Percentiles rank a stretch among this genome's conserved stretches.
Evolutionary conservation across 2,888 invertebrate genomes (phyloP).

Genomic region (Meganola albula): DNA sequence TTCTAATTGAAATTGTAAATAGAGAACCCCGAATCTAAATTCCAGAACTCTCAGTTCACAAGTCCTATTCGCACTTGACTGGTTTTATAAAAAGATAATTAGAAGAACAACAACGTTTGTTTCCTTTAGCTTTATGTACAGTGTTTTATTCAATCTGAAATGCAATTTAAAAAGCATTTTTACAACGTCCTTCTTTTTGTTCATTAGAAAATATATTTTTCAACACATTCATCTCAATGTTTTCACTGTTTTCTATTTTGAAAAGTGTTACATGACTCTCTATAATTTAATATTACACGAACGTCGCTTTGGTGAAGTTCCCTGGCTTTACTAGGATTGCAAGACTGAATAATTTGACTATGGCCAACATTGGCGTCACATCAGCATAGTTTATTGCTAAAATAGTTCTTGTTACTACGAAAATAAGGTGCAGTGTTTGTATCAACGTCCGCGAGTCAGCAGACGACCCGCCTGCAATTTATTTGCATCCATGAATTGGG

Average conservation of each 20-base stretch:
- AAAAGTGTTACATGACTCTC: constrained; percentile 64
- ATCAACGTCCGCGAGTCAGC: constrained; percentile 22
- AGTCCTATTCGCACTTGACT: too few relatives aligned
- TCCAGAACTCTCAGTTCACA: too few relatives aligned
- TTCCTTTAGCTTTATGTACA: too few relatives aligned
- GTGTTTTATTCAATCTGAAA: too few relatives aligned
- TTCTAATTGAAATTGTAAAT: too few relatives aligned
- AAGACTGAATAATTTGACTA: constrained; percentile 74
- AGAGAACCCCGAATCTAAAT: too few relatives aligned
- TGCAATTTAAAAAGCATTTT: too few relatives aligned
- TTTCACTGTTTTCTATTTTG: constrained; percentile 64
- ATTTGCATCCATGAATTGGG: constrained; percentile 53
- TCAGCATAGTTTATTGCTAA: neutral
- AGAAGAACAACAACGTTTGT: neutral
- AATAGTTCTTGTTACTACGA: neutral
- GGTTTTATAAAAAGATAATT: neutral
- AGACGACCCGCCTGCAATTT: constrained; percentile 54
- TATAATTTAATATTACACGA: constrained; percentile 76
- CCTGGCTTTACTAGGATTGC: constrained; percentile 66
- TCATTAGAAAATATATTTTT: too few relatives aligned
- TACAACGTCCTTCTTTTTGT: too few relatives aligned
- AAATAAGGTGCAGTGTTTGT: neutral
- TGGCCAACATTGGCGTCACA: constrained; percentile 37
- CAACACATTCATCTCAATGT: constrained; percentile 34
- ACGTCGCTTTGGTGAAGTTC: constrained; percentile 43